These are phyloP conservation scores for Diachasmimorpha longicaudata DNA, from an alignment of 1,140 invertebrate species.

Conservation along the genomic window DNA sequence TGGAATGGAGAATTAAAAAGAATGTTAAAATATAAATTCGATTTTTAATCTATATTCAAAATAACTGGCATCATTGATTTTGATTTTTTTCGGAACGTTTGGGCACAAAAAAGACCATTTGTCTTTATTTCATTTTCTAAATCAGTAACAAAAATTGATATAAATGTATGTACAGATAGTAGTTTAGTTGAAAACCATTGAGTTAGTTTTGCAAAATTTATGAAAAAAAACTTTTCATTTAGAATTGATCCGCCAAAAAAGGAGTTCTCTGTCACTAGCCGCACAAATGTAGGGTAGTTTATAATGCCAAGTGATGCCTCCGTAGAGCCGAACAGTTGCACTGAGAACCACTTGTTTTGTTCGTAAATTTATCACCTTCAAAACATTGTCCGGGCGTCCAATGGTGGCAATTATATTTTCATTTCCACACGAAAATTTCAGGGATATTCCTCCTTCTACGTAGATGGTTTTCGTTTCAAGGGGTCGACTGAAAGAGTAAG, in stretches of 20 bases:
- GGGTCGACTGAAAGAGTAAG: conserved; percentile 60
- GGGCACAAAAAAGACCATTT: too few relatives aligned
- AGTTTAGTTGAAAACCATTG: too few relatives aligned
- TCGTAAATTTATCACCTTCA: conserved; percentile 69
- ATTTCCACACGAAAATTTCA: conserved; percentile 65
- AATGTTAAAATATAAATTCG: too few relatives aligned
- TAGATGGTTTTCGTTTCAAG: conserved; percentile 64
- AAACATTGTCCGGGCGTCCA: conserved; percentile 66
- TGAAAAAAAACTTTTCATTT: conserved; percentile 51
- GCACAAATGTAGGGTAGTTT: conserved; percentile 68
- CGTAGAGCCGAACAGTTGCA: conserved; percentile 62
- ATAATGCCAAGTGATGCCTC: conserved; percentile 70
- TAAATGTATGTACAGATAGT: too few relatives aligned
- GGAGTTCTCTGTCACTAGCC: conserved; percentile 68
- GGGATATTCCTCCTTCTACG: conserved; percentile 65
- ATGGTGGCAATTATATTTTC: conserved; percentile 67
- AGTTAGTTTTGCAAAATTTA: too few relatives aligned
- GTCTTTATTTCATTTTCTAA: too few relatives aligned
- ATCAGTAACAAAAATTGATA: too few relatives aligned
- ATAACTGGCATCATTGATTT: too few relatives aligned
- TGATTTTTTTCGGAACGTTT: too few relatives aligned
- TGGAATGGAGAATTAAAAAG: too few relatives aligned
- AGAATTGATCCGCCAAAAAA: conserved; percentile 69
- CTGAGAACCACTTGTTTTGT: conserved; percentile 64
- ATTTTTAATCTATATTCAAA: too few relatives aligned